phyloP scores from a whole-genome alignment of 23 tunicate species.

The Halocynthia roretzi region DNA sequence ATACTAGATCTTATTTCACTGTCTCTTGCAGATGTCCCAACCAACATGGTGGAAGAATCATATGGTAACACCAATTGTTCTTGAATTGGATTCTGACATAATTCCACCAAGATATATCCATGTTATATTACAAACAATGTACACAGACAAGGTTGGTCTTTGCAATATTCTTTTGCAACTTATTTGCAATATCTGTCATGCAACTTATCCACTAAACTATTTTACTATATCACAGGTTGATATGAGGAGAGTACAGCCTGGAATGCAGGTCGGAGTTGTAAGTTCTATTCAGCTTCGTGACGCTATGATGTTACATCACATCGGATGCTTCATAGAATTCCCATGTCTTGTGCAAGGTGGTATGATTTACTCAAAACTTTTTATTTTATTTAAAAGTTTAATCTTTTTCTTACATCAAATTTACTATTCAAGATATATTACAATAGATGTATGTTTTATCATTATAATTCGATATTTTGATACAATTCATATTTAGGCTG shows the following conservation, averaged over 20 bases:
- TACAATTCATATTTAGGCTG: constrained; percentile 31
- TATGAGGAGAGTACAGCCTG: neutral
- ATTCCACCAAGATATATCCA: constrained; percentile 52
- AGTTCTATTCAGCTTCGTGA: constrained; percentile 7
- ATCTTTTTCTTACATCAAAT: no score
- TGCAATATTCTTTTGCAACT: neutral
- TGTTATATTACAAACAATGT: constrained; percentile 58
- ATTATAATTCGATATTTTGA: no score
- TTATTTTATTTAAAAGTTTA: neutral
- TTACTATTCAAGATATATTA: no score
- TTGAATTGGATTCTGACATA: constrained; percentile 48
- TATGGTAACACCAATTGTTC: constrained; percentile 18
- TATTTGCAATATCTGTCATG: neutral
- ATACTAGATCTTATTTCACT: neutral
- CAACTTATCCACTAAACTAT: neutral
- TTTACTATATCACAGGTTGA: no score
- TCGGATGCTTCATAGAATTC: constrained; percentile 72
- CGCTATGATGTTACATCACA: constrained; percentile 43
- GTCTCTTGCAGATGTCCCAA: neutral
- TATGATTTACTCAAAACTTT: no score
- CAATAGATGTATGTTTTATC: no score
- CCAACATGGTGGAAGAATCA: neutral
- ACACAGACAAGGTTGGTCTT: constrained; percentile 67
- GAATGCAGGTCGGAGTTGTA: neutral
- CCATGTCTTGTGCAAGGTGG: constrained; percentile 48